Evolutionary conservation across 2,888 invertebrate genomes (phyloP).

Genomic region (Microctonus brassicae): DNA sequence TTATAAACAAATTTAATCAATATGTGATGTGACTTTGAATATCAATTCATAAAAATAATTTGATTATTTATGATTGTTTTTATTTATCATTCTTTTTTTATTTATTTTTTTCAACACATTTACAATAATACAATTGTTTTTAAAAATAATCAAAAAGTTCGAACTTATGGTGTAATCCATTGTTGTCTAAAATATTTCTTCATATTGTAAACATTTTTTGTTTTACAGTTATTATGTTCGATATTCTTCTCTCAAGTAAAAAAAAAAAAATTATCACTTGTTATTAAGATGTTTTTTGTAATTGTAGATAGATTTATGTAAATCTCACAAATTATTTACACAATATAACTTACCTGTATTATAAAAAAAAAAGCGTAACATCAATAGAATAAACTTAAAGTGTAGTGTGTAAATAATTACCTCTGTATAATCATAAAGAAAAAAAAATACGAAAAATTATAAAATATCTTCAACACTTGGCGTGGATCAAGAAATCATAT

Average conservation of each 20-base stretch:
- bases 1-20: constrained; percentile 15
- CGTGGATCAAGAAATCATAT: constrained; percentile 1
- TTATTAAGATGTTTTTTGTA: constrained; percentile 25
- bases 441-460: background rate
- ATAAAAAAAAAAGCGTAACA: background rate
- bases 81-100: too few species aligned
- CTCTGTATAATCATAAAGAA: background rate
- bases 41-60: constrained; percentile 15
- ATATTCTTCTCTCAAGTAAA: constrained; percentile 5
- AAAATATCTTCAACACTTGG: constrained; percentile 1
- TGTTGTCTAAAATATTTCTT: constrained; percentile 16
- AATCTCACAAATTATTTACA: constrained; percentile 2
- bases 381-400: background rate
- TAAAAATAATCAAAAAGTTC: background rate
- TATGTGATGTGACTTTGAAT: constrained; percentile 18
- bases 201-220: background rate
- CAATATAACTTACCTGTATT: constrained; percentile 3
- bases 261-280: constrained; percentile 28
- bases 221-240: background rate
- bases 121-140: background rate
- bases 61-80: too few species aligned
- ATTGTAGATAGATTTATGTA: constrained; percentile 10
- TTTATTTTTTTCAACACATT: constrained; percentile 1
- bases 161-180: constrained; percentile 8
- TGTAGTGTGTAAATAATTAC: constrained; percentile 8